Conservation (phyloP, 1,140 invertebrate genomes). For the Drosophila sproati region DNA sequence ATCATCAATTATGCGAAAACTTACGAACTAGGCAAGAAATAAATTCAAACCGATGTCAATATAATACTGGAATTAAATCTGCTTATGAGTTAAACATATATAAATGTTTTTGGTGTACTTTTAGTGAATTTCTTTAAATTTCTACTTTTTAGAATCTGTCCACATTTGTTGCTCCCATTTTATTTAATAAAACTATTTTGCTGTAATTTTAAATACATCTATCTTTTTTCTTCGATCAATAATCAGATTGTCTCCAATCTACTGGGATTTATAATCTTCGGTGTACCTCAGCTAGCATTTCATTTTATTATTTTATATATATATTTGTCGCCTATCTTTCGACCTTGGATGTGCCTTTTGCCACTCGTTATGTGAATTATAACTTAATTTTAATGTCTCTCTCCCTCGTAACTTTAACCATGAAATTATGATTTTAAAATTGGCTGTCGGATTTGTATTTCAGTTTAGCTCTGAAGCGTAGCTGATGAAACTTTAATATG, state of each 20-base stretch:
- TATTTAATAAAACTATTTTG: too few relatives aligned
- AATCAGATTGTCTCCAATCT: too few relatives aligned
- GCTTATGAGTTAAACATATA: too few relatives aligned
- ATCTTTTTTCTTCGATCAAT: too few relatives aligned
- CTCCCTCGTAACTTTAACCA: constrained; percentile 20
- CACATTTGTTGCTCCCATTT: too few relatives aligned
- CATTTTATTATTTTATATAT: not conserved
- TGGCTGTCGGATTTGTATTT: not conserved
- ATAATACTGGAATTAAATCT: not conserved
- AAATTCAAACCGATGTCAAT: not conserved
- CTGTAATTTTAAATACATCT: too few relatives aligned
- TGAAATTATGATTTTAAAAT: not conserved
- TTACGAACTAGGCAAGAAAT: not conserved
- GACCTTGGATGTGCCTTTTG: constrained; percentile 10
- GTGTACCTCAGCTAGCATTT: not conserved
- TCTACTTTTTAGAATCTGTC: too few relatives aligned
- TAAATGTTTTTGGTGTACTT: too few relatives aligned
- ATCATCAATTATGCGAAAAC: not conserved
- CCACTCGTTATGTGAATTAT: constrained; percentile 44
- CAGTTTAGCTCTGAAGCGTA: constrained; percentile 14
- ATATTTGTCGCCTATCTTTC: constrained; percentile 26
- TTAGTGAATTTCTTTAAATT: too few relatives aligned
- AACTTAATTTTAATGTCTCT: constrained; percentile 39
- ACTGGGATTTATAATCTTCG: too few relatives aligned
- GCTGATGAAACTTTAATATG: constrained; percentile 29